Evolutionary conservation across 2,888 invertebrate genomes (phyloP).

Genomic region (Melinaea menophilus): DNA sequence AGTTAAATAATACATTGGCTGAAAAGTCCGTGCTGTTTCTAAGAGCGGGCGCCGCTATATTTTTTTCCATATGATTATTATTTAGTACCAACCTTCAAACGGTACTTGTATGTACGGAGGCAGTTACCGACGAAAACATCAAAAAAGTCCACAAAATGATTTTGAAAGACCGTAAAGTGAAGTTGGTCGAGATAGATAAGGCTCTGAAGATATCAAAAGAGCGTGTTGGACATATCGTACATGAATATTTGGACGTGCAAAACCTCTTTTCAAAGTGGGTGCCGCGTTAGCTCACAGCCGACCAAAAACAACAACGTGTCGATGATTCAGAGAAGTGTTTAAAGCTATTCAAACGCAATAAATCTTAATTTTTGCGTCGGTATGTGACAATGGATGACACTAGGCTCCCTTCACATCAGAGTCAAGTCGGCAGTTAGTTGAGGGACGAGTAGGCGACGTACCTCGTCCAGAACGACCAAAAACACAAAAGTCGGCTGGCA

Average conservation of each 20-base stretch:
- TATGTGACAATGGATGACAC: constrained; percentile 24
- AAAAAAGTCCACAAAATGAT: too few species aligned
- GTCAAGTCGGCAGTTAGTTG: constrained; percentile 19
- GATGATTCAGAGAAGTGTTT: too few species aligned
- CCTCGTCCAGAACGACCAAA: background rate
- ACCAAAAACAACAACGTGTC: constrained; percentile 23
- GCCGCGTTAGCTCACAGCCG: constrained; percentile 31
- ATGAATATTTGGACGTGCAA: constrained; percentile 34
- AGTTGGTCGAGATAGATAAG: background rate
- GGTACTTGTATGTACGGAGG: background rate
- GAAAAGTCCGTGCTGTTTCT: background rate
- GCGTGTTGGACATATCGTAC: constrained; percentile 26
- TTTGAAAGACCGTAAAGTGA: background rate
- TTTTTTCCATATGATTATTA: too few species aligned
- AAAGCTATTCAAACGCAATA: constrained; percentile 12
- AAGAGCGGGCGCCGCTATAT: too few species aligned
- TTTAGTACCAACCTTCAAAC: background rate
- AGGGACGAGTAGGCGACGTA: constrained; percentile 16
- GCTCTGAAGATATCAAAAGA: background rate
- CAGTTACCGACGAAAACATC: too few species aligned
- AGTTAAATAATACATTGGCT: background rate
- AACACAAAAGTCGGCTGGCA: too few species aligned
- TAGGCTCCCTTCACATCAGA: constrained; percentile 25
- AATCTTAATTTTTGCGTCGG: too few species aligned
- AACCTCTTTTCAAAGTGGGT: constrained; percentile 39